These are phyloP conservation scores for Apeltes quadracus DNA, from an alignment of 2,113 vertebrate species.

Conservation along the genomic window DNA sequence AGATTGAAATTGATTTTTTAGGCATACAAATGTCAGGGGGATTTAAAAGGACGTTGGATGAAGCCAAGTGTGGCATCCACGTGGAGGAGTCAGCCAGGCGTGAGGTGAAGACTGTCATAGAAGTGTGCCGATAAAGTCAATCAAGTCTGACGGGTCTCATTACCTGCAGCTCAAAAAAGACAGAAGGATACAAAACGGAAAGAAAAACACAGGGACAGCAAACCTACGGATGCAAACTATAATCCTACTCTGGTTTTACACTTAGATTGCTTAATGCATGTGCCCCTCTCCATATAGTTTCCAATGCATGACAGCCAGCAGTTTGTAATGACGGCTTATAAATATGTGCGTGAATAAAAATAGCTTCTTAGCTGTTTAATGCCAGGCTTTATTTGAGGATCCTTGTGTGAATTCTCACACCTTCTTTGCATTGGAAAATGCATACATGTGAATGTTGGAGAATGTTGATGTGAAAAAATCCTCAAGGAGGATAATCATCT, in stretches of 20 bases:
- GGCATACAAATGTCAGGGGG: slow-evolving; percentile 67
- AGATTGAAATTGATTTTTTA: slow-evolving; percentile 78
- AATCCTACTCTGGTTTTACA: not conserved
- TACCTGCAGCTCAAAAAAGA: slow-evolving; percentile 28
- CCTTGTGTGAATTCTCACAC: slow-evolving; percentile 44
- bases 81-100: slow-evolving; percentile 54
- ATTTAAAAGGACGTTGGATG: slow-evolving; percentile 66
- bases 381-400: slow-evolving; percentile 30
- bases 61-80: slow-evolving; percentile 61
- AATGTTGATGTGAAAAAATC: slow-evolving; percentile 37
- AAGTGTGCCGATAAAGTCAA: slow-evolving; percentile 30
- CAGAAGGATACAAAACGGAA: not conserved
- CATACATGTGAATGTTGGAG: slow-evolving; percentile 22
- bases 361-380: slow-evolving; percentile 48
- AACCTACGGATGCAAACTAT: not conserved
- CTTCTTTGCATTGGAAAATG: slow-evolving; percentile 54
- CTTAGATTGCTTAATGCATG: slow-evolving; percentile 1
- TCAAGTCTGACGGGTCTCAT: slow-evolving; percentile 7
- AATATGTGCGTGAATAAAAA: slow-evolving; percentile 46
- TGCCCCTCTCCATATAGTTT: slow-evolving; percentile 17
- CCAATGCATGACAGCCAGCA: slow-evolving; percentile 14
- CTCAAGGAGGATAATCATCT: slow-evolving; percentile 32
- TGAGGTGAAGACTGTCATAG: slow-evolving; percentile 44
- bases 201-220: not conserved
- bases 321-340: slow-evolving; percentile 42